A percentile compares a stretch with the other conserved stretches of the same genome.
Conservation (phyloP, 2,113 vertebrate species). For the Trogon melanurus region DNA sequence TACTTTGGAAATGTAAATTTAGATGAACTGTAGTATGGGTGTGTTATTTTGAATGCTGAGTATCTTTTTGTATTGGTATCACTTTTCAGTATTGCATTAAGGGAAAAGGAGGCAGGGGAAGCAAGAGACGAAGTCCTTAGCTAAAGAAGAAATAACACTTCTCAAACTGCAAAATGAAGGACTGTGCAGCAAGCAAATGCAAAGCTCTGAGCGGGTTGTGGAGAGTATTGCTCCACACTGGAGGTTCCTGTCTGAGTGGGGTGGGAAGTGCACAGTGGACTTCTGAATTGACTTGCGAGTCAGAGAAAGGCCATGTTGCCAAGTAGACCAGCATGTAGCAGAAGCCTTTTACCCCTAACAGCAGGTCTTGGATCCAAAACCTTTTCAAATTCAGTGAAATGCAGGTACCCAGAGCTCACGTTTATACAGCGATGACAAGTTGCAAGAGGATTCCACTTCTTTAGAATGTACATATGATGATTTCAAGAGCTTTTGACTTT, state of each 20-base stretch:
- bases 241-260: not conserved
- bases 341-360: not conserved
- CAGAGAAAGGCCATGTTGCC: not conserved
- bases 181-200: not conserved
- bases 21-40: not conserved
- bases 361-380: not conserved
- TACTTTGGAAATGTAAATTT: not conserved
- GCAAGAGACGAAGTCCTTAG: not conserved
- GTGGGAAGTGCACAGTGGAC: not conserved
- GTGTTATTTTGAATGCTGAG: not conserved
- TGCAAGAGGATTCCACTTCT: slow-evolving; percentile 12
- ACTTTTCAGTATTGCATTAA: not conserved
- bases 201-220: not conserved
- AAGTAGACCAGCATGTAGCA: not conserved
- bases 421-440: not conserved
- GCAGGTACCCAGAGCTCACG: not conserved
- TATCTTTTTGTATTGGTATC: not conserved
- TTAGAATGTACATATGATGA: not conserved
- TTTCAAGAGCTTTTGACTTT: slow-evolving; percentile 51
- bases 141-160: not conserved
- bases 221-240: not conserved
- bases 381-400: not conserved
- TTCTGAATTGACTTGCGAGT: not conserved
- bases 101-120: not conserved
- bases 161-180: not conserved